Percentiles rank a stretch among this genome's conserved stretches.
These are phyloP conservation scores for Tachypleus tridentatus DNA, from an alignment of 1,140 invertebrate species.

Conservation along the genomic window DNA sequence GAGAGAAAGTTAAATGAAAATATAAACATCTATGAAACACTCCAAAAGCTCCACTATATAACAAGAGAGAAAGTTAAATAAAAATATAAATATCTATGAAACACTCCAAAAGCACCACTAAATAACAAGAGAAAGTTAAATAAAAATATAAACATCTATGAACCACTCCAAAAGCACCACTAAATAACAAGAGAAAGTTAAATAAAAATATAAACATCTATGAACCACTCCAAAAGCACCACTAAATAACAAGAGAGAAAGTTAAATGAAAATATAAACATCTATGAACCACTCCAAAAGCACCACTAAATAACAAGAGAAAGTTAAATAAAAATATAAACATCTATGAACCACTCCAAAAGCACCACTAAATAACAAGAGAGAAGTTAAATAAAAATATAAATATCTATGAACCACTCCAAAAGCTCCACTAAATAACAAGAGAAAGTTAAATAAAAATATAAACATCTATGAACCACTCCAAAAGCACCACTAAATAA, in stretches of 20 bases:
- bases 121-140: background rate
- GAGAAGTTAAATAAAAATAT: background rate
- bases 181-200: background rate
- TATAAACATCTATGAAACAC: slow-evolving; percentile 81
- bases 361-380: slow-evolving; percentile 49
- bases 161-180: slow-evolving; percentile 94
- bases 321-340: background rate
- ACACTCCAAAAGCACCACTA: slow-evolving; percentile 90
- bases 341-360: slow-evolving; percentile 98
- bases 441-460: background rate
- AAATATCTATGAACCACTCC: slow-evolving; percentile 87
- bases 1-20: background rate
- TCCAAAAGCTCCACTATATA: slow-evolving; percentile 73
- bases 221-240: slow-evolving; percentile 99
- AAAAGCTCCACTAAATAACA: slow-evolving; percentile 63
- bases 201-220: slow-evolving; percentile 45
- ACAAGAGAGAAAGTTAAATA: background rate
- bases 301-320: slow-evolving; percentile 45
- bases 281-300: slow-evolving; percentile 96
- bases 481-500: slow-evolving; percentile 76
- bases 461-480: slow-evolving; percentile 81
- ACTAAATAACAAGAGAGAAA: slow-evolving; percentile 5
- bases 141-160: slow-evolving; percentile 56
- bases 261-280: slow-evolving; percentile 38
- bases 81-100: slow-evolving; percentile 57